phyloP scores from a whole-genome alignment of 2,797 vertebrate species.

The Tolypeutes matacus region DNA sequence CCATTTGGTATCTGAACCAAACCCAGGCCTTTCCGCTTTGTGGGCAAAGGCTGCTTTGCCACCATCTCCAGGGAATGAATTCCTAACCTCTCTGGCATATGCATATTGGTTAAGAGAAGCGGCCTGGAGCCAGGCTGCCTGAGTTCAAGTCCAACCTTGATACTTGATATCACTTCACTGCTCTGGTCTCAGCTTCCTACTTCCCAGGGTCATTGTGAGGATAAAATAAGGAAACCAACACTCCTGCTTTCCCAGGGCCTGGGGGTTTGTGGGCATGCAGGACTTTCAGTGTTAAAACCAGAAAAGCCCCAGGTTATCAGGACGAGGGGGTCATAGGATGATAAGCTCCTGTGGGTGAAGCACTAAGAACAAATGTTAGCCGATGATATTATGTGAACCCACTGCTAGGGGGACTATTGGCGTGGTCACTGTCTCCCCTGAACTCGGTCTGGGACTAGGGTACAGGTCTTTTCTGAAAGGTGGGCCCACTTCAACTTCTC shows the following conservation, averaged over 20 bases:
- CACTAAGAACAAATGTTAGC: background rate
- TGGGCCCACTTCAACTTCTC: background rate
- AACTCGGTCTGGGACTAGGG: background rate
- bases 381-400: background rate
- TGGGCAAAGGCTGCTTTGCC: slow-evolving; percentile 14
- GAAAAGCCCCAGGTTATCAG: background rate
- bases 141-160: slow-evolving; percentile 55
- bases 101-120: background rate
- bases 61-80: background rate
- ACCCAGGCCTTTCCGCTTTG: slow-evolving; percentile 55
- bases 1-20: slow-evolving; percentile 59
- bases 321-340: background rate
- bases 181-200: background rate
- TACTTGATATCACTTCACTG: background rate
- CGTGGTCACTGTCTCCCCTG: background rate
- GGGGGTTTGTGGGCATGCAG: background rate
- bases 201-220: background rate
- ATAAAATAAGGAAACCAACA: background rate
- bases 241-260: background rate
- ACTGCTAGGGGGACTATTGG: background rate
- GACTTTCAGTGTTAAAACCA: background rate
- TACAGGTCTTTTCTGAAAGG: background rate
- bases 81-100: background rate
- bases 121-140: background rate
- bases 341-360: background rate